Conservation (phyloP, 2,113 vertebrate genomes). For the Antechinus flavipes region DNA sequence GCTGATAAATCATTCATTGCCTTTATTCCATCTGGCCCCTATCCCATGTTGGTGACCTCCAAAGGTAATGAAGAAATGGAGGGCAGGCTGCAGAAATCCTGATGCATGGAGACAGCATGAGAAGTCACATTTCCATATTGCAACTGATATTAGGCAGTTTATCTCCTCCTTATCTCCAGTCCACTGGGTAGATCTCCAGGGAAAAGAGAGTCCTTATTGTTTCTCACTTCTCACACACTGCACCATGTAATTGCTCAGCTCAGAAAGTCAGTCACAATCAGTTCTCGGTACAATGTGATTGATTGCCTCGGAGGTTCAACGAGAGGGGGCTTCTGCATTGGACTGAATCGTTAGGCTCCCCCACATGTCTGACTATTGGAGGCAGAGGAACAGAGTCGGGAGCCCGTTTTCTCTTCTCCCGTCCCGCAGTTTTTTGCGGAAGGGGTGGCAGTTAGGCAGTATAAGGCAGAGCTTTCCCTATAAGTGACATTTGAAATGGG, state of each 20-base stretch:
- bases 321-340: background rate
- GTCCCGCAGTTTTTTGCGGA: fast-evolving
- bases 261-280: conserved; percentile 47
- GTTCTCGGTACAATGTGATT: conserved; percentile 45
- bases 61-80: conserved; percentile 40
- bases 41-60: conserved; percentile 13
- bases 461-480: background rate
- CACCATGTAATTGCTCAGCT: conserved; percentile 54
- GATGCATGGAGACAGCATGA: conserved; percentile 48
- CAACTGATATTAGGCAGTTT: conserved; percentile 31
- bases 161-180: background rate
- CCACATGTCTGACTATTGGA: background rate
- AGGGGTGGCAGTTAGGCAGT: background rate
- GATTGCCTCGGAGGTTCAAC: conserved; percentile 31
- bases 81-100: conserved; percentile 36
- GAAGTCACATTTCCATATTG: conserved; percentile 54
- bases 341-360: background rate
- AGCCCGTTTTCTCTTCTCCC: background rate
- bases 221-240: conserved; percentile 49
- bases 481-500: background rate
- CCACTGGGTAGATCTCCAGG: conserved; percentile 35
- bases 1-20: conserved; percentile 47
- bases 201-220: conserved; percentile 47
- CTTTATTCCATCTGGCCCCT: conserved; percentile 6
- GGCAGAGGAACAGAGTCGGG: background rate